Conservation (phyloP, 2,888 invertebrate species). For the Mesorhabditis sp. region DNA sequence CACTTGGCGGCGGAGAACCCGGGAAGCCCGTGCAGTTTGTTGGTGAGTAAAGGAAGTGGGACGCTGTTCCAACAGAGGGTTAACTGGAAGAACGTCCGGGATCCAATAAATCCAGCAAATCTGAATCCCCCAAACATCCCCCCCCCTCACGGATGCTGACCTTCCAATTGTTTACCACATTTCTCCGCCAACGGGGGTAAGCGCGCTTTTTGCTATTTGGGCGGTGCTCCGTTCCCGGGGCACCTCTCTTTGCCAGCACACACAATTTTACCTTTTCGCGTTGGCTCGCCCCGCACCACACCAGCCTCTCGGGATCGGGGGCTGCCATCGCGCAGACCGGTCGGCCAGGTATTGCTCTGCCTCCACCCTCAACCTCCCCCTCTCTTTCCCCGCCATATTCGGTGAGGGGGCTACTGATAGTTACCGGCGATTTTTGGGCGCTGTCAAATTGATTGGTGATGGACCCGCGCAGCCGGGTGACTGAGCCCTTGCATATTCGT, state of each 20-base stretch:
- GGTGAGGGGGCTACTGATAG: background rate
- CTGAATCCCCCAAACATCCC: too few relatives aligned
- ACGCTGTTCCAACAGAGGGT: too few relatives aligned
- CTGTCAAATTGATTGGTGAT: conserved; percentile 4
- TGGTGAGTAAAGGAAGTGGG: conserved; percentile 66
- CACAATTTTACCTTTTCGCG: background rate
- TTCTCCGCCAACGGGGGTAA: too few relatives aligned
- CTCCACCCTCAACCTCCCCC: background rate
- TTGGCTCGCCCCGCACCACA: background rate
- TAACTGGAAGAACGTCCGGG: too few relatives aligned
- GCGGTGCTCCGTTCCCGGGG: too few relatives aligned
- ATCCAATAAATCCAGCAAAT: too few relatives aligned
- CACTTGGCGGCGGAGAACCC: conserved; percentile 86
- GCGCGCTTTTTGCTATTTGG: too few relatives aligned
- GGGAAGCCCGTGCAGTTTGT: conserved; percentile 93
- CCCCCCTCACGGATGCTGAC: too few relatives aligned
- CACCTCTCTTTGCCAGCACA: background rate
- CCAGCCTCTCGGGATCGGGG: background rate
- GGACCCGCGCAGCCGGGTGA: background rate
- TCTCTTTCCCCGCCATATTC: background rate
- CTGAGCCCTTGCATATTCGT: background rate
- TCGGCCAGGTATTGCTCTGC: background rate
- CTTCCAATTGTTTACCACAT: too few relatives aligned
- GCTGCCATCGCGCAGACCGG: background rate
- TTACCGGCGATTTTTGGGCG: background rate